Percentiles rank a stretch among this genome's conserved stretches.
Conservation (phyloP, 2,888 invertebrate genomes). For the Lacanobia oleracea region DNA sequence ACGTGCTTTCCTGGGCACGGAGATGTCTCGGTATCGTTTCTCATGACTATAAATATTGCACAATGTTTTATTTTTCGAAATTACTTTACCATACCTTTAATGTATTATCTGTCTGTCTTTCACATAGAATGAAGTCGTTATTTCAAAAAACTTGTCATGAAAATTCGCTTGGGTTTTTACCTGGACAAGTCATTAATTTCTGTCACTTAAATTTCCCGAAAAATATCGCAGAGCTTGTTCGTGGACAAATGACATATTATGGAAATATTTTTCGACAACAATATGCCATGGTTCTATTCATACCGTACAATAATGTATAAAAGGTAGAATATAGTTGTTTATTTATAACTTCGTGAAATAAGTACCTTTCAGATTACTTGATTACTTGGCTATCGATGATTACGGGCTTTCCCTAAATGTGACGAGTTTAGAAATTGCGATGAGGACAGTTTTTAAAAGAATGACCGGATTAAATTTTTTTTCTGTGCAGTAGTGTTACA, state of each 20-base stretch:
- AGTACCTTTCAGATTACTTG: no score
- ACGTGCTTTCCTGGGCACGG: no score
- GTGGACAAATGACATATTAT: slow-evolving; percentile 3
- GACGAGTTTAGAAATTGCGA: no score
- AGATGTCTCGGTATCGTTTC: no score
- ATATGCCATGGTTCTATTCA: not conserved
- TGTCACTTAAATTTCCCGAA: slow-evolving; percentile 30
- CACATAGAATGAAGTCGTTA: slow-evolving; percentile 17
- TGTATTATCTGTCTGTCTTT: not conserved
- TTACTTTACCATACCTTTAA: not conserved
- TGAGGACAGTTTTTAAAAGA: no score
- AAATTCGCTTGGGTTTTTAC: slow-evolving; percentile 21
- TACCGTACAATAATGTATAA: not conserved
- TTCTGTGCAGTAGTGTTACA: no score
- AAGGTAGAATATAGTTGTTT: no score
- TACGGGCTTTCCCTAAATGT: no score
- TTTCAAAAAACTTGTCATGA: slow-evolving; percentile 23
- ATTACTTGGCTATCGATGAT: no score
- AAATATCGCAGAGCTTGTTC: slow-evolving; percentile 11
- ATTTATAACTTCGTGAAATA: no score
- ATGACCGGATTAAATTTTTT: no score
- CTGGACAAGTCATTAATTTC: slow-evolving; percentile 46
- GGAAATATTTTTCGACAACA: slow-evolving; percentile 8
- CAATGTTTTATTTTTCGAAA: not conserved
- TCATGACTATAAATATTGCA: not conserved